Conservation (phyloP, 2,797 vertebrate species). For the Gouania willdenowi region DNA sequence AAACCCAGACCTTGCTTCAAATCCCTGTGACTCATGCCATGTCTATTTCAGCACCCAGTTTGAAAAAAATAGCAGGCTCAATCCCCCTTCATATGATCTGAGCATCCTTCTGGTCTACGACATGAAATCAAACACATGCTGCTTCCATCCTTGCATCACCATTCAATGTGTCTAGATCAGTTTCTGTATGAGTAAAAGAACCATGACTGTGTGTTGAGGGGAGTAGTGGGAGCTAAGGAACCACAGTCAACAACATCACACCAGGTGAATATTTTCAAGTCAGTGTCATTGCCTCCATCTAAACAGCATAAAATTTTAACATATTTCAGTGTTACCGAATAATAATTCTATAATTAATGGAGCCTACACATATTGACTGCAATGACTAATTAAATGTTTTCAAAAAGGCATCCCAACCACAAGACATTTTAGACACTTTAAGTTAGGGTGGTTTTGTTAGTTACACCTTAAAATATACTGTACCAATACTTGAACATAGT, state of each 20-base stretch:
- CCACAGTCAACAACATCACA: constrained; percentile 19
- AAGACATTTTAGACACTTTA: no score
- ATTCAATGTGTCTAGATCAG: constrained; percentile 1
- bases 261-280: constrained; percentile 14
- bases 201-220: constrained; percentile 8
- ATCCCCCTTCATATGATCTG: constrained; percentile 11
- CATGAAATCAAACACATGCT: constrained; percentile 11
- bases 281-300: constrained; percentile 1
- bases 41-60: constrained; percentile 4
- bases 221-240: constrained; percentile 19
- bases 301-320: no score
- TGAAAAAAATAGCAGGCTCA: constrained; percentile 19
- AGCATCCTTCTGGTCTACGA: constrained; percentile 1
- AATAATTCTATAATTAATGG: background rate
- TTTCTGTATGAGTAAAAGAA: constrained; percentile 19
- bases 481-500: no score
- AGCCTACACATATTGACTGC: no score
- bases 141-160: constrained; percentile 2
- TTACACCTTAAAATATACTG: no score
- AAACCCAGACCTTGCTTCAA: constrained; percentile 15
- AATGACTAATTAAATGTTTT: no score
- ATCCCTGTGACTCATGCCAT: constrained; percentile 40
- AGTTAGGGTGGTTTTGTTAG: no score
- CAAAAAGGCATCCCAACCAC: no score
- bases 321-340: no score